phyloP scores from a whole-genome alignment of 2,888 invertebrate genomes.

The Ormyrus pomaceus region DNA sequence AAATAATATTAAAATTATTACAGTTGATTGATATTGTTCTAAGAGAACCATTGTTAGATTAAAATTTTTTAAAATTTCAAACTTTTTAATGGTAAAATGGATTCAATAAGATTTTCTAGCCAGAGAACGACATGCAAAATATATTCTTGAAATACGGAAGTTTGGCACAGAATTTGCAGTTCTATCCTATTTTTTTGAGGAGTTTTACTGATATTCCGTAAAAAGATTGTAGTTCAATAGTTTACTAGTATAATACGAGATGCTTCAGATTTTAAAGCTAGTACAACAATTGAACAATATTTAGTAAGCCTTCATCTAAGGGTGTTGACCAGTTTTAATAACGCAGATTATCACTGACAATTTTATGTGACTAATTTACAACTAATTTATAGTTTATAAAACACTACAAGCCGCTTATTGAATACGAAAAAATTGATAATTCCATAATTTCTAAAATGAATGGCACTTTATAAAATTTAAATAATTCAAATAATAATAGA shows the following conservation, averaged over 20 bases:
- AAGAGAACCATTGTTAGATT: background rate
- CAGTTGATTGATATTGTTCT: background rate
- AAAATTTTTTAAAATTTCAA: background rate
- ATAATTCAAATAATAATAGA: background rate
- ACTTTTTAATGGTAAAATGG: constrained; percentile 8
- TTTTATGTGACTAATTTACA: background rate
- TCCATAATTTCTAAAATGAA: background rate
- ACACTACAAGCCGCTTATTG: too few relatives aligned
- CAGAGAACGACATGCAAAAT: constrained; percentile 10
- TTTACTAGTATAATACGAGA: constrained; percentile 21
- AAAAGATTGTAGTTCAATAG: constrained; percentile 31
- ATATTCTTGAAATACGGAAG: constrained; percentile 32
- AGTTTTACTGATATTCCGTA: constrained; percentile 17
- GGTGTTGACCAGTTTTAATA: constrained; percentile 21
- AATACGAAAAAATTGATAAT: background rate
- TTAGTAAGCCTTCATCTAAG: constrained; percentile 20
- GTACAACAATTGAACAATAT: constrained; percentile 8
- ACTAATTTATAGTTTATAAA: background rate
- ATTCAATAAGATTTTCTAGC: constrained; percentile 23
- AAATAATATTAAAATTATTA: constrained; percentile 10
- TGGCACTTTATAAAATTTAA: background rate
- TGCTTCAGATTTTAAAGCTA: constrained; percentile 26
- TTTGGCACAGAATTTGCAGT: constrained; percentile 48
- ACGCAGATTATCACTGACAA: background rate
- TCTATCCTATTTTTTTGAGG: constrained; percentile 22